Evolutionary conservation across 2,888 invertebrate species (phyloP), one percentile per base, ranked within the genome.

Genomic region (Trachelus stipa): DNA sequence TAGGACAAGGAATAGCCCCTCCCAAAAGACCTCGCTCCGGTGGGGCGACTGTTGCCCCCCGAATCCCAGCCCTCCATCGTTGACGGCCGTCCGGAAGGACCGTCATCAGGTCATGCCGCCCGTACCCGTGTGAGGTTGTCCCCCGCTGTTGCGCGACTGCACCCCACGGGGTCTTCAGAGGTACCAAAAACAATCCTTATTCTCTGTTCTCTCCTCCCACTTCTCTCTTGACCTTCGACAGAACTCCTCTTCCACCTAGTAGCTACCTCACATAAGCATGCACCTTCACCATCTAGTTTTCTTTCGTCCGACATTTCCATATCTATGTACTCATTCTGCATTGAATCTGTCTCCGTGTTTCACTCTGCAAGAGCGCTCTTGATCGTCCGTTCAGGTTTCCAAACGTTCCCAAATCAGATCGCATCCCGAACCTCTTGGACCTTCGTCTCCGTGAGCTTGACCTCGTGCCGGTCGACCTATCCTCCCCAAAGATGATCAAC

Each of bases 1-100:
- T 95, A 97, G 96, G 94, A 97, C 97, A 93, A 96, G 97, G 93
- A 98, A 98, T 94, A 97, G 97, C 94, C 98, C 98, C 94, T 97
- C 97, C 93, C 97, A 97, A 94, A 97, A 97, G 95, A 98, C 98
- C 93, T 97, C 97, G 93, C 95, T 98, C 91, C 96, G 98, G 93
- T 98, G 98, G 98, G 97, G 97, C 92, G 98, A 98, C 94, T 97
- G 97, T 93, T 98, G 97, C 93, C 92, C 91, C 88, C 89, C 91
- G 85, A 90, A 88, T 83, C 86, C 87, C 85, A 88, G 88, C 81
- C 88, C 87, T 83, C 88, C 88, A 85, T 87, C 87, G 85, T 85
- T 85, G 82, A 84, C 86, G 83, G 82, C 79, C 80, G 81, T 80
- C 75, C 83, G 88, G 87, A 91, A 89, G 87, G 86, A 86, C 84